Conservation (phyloP, 2,113 vertebrate species). For the Ascaphus truei region DNA sequence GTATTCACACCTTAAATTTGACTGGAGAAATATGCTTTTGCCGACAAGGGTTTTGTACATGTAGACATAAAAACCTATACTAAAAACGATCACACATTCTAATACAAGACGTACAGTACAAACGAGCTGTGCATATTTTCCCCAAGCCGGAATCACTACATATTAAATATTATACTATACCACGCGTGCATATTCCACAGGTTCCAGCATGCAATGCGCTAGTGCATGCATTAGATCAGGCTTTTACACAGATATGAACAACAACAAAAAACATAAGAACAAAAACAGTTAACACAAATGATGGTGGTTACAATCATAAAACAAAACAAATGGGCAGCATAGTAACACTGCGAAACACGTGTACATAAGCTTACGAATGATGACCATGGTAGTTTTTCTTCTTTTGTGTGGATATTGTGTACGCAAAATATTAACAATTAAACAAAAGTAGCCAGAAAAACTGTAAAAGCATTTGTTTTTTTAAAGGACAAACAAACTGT, state of each 20-base stretch:
- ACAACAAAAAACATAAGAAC: slow-evolving; percentile 2
- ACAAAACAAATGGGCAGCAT: slow-evolving; percentile 41
- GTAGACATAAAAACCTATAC: not conserved
- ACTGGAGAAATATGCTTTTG: not conserved
- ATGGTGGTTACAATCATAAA: slow-evolving; percentile 46
- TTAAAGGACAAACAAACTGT: too few species aligned
- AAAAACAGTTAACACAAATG: slow-evolving; percentile 40
- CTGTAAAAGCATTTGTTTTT: too few species aligned
- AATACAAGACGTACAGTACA: not conserved
- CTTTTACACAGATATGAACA: slow-evolving; percentile 62
- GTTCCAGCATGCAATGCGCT: slow-evolving; percentile 76
- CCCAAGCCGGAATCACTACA: slow-evolving; percentile 41
- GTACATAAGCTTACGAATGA: not conserved
- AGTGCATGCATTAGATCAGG: slow-evolving; percentile 72
- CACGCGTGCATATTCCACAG: slow-evolving; percentile 63
- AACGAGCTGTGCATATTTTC: slow-evolving; percentile 37
- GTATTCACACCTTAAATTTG: not conserved
- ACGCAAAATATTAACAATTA: too few species aligned
- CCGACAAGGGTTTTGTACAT: not conserved
- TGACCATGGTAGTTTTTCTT: not conserved
- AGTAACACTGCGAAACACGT: not conserved
- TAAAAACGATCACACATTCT: too few species aligned
- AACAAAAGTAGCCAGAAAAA: too few species aligned
- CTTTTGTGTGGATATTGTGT: slow-evolving; percentile 31
- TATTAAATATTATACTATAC: slow-evolving; percentile 60